phyloP scores from a whole-genome alignment of 2,113 vertebrate species.

The Euleptes europaea region DNA sequence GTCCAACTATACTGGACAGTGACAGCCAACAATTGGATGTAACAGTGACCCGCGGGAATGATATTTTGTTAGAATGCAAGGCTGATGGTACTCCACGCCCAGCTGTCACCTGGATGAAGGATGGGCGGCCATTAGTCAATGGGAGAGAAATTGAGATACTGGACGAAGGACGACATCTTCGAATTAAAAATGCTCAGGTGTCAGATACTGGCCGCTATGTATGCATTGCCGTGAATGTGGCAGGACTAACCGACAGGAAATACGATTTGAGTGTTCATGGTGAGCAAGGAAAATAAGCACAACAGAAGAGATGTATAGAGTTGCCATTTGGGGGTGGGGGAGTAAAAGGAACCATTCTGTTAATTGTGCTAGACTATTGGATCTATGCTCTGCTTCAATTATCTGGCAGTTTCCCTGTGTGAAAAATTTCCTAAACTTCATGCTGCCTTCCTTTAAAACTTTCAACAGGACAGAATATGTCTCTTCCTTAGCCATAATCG shows the following conservation, averaged over 20 bases:
- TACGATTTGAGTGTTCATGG: constrained; percentile 89
- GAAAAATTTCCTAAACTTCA: neutral
- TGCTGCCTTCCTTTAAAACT: neutral
- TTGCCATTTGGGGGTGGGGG: neutral
- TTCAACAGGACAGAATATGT: neutral
- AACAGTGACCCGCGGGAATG: constrained; percentile 75
- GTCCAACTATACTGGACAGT: constrained; percentile 80
- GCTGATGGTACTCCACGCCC: constrained; percentile 85
- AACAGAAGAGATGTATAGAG: neutral
- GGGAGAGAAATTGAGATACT: constrained; percentile 70
- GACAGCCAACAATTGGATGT: constrained; percentile 69
- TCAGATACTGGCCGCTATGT: constrained; percentile 89
- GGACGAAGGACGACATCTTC: constrained; percentile 78
- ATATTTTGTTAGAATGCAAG: constrained; percentile 84
- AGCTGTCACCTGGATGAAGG: constrained; percentile 88
- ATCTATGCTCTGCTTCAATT: neutral
- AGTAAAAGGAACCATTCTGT: neutral
- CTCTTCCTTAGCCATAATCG: neutral
- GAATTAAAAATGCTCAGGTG: constrained; percentile 78
- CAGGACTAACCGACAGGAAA: constrained; percentile 89
- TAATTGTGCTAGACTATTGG: neutral
- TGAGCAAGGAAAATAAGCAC: constrained; percentile 64
- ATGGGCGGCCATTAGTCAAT: constrained; percentile 77
- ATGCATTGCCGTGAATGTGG: constrained; percentile 89
- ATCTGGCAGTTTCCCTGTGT: neutral